phyloP scores from a whole-genome alignment of 2,888 invertebrate genomes.

The Ophion obscuratus region DNA sequence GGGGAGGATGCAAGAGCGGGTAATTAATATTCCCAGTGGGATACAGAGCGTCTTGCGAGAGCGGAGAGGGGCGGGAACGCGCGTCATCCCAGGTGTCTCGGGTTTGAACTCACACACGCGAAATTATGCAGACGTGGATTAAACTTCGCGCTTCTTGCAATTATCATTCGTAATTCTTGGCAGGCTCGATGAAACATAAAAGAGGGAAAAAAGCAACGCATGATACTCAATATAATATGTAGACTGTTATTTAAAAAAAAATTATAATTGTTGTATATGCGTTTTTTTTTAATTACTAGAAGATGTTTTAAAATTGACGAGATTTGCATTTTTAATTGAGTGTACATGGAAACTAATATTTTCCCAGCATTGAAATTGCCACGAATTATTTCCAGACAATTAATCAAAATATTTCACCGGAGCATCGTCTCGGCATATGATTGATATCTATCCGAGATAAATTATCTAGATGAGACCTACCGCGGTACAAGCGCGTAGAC shows the following conservation, averaged over 20 bases:
- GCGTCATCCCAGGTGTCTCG: constrained; percentile 76
- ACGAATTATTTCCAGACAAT: neutral
- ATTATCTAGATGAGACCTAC: constrained; percentile 16
- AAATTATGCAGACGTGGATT: constrained; percentile 36
- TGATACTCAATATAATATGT: neutral
- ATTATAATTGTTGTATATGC: no score
- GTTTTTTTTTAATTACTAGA: neutral
- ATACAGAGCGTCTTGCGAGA: constrained; percentile 69
- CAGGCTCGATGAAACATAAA: neutral
- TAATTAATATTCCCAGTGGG: constrained; percentile 82
- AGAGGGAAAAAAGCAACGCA: neutral
- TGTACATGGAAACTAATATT: neutral
- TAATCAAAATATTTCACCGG: neutral
- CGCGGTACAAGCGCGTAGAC: constrained; percentile 4
- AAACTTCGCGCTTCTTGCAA: constrained; percentile 53
- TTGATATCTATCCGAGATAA: constrained; percentile 2
- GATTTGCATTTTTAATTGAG: neutral
- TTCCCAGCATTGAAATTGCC: neutral
- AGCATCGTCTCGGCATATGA: neutral
- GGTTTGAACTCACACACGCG: constrained; percentile 22
- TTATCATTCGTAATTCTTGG: constrained; percentile 29
- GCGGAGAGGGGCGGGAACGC: constrained; percentile 57
- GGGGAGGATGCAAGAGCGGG: constrained; percentile 67
- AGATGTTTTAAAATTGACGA: neutral
- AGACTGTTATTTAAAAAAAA: neutral